These are phyloP conservation scores for Pelusios castaneus DNA, from an alignment of 2,113 vertebrate species.

Conservation along the genomic window DNA sequence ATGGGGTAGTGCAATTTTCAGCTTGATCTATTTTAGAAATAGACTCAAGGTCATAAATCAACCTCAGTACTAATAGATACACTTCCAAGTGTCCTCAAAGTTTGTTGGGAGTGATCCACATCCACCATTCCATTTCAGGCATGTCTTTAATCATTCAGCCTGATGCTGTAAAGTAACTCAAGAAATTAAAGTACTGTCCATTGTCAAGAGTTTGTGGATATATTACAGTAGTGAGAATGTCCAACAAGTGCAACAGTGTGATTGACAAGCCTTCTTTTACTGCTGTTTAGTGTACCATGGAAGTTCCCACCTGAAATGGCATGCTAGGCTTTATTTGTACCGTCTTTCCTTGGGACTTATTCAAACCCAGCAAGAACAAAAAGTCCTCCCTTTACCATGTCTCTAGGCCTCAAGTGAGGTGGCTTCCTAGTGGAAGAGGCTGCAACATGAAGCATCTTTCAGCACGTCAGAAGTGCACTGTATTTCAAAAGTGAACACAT, in stretches of 20 bases:
- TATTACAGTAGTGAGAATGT: neutral
- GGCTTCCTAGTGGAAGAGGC: rapidly evolving
- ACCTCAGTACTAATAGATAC: neutral
- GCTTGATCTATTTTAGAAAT: neutral
- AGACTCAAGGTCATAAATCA: neutral
- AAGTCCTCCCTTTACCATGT: rapidly evolving
- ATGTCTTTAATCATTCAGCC: neutral
- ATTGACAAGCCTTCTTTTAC: neutral
- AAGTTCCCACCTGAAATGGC: neutral
- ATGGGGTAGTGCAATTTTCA: neutral
- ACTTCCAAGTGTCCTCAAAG: neutral
- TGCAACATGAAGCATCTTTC: neutral
- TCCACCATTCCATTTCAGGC: neutral
- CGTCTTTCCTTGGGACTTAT: neutral
- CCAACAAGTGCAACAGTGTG: neutral
- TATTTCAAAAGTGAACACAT: neutral
- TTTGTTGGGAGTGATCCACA: neutral
- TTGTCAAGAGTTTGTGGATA: neutral
- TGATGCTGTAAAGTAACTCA: neutral
- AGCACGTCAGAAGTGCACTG: neutral
- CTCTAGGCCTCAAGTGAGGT: neutral
- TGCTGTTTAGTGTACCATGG: neutral
- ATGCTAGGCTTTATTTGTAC: neutral
- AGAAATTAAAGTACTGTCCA: conserved; percentile 19
- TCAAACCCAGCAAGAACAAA: neutral